These are phyloP conservation scores for Dissostichus mawsoni DNA, from an alignment of 2,113 vertebrate species.

Conservation along the genomic window DNA sequence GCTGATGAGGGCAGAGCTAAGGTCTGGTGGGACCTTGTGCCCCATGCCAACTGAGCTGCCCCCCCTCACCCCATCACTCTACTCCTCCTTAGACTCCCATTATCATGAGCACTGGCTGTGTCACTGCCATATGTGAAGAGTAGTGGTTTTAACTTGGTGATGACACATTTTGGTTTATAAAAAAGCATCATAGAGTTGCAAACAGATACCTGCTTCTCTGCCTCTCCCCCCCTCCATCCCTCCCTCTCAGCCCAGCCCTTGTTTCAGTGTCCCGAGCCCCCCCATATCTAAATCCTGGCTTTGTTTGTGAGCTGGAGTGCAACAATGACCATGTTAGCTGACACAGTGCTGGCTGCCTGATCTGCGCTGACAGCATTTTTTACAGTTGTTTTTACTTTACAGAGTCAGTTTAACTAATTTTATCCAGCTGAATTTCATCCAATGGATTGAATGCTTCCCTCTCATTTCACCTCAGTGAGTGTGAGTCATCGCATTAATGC, in stretches of 20 bases:
- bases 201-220: not conserved
- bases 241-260: conserved; percentile 11
- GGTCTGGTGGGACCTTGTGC: conserved; percentile 35
- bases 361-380: conserved; percentile 58
- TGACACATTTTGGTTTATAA: not conserved
- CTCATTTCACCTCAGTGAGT: conserved; percentile 17
- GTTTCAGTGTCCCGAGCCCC: conserved; percentile 16
- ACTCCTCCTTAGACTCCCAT: not conserved
- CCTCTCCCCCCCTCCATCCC: not conserved
- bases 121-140: not conserved
- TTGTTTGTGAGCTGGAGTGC: conserved; percentile 57
- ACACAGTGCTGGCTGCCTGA: conserved; percentile 63
- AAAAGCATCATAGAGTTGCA: not conserved
- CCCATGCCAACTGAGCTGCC: conserved; percentile 10
- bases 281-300: conserved; percentile 70
- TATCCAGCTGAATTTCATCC: conserved; percentile 15
- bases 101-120: not conserved
- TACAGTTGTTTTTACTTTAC: not conserved
- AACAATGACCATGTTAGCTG: conserved; percentile 76
- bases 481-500: not conserved
- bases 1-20: conserved; percentile 59
- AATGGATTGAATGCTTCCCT: not conserved
- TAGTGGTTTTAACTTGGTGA: not conserved
- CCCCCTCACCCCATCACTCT: not conserved
- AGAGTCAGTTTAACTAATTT: conserved; percentile 4